Evolutionary conservation across 2,888 invertebrate genomes (phyloP).

Genomic region (Netelia melanura): DNA sequence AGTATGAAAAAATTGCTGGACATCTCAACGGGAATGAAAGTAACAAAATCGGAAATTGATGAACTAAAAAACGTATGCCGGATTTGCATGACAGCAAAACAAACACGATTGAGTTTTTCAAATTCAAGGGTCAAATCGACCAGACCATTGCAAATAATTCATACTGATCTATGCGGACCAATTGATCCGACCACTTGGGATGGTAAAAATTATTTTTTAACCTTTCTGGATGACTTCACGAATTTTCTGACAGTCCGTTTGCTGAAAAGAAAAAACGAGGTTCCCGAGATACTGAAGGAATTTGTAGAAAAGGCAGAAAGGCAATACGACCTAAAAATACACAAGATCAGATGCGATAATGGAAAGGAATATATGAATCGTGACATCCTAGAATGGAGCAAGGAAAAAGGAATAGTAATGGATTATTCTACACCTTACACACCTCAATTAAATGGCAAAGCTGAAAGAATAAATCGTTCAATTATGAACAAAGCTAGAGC

Average conservation of each 20-base stretch:
- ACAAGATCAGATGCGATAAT: constrained; percentile 64
- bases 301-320: constrained; percentile 42
- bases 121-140: constrained; percentile 21
- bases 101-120: constrained; percentile 31
- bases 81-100: constrained; percentile 24
- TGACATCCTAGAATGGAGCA: constrained; percentile 34
- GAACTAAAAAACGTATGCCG: constrained; percentile 12
- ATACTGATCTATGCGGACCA: constrained; percentile 66
- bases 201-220: constrained; percentile 54
- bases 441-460: constrained; percentile 69
- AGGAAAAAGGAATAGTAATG: constrained; percentile 59
- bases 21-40: constrained; percentile 8
- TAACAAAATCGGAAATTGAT: constrained; percentile 16
- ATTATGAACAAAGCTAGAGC: constrained; percentile 72
- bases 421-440: constrained; percentile 61
- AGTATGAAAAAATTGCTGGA: constrained; percentile 51
- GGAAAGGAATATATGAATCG: constrained; percentile 64
- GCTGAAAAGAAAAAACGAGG: constrained; percentile 50
- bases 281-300: constrained; percentile 26
- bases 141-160: constrained; percentile 57
- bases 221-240: constrained; percentile 61
- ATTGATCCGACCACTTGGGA: constrained; percentile 60
- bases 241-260: constrained; percentile 54
- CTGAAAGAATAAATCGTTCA: constrained; percentile 76
- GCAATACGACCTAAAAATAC: constrained; percentile 15